Evolutionary conservation across 2,113 vertebrate species (phyloP).

Genomic region (Apteryx mantelli): DNA sequence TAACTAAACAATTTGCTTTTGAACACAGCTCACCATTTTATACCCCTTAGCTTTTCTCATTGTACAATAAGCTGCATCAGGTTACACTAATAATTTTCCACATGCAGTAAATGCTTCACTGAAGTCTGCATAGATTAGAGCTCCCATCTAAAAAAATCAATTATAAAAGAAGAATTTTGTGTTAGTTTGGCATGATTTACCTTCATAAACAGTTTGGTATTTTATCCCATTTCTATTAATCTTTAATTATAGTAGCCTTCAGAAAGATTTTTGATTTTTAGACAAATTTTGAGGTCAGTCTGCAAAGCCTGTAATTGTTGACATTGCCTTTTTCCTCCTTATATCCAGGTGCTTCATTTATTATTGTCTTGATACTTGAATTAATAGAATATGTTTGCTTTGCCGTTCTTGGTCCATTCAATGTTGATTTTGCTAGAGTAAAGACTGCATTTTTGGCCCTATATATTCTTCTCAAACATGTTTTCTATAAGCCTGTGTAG

Average conservation of each 20-base stretch:
- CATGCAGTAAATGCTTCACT: neutral
- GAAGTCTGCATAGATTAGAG: neutral
- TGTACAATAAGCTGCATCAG: neutral
- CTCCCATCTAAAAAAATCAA: neutral
- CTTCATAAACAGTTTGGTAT: neutral
- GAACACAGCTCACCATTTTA: neutral
- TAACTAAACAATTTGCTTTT: neutral
- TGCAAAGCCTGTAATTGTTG: neutral
- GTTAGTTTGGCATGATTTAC: neutral
- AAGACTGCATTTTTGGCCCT: neutral
- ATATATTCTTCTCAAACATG: neutral
- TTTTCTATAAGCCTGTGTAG: neutral
- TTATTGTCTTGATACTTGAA: neutral
- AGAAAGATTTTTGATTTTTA: neutral
- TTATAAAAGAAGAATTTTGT: neutral
- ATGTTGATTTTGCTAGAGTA: neutral
- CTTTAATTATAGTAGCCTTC: neutral
- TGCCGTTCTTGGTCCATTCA: neutral
- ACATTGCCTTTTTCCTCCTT: neutral
- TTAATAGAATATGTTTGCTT: slow-evolving; percentile 23
- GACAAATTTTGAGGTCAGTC: neutral
- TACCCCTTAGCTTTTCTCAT: neutral
- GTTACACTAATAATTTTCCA: neutral
- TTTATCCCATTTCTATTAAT: neutral
- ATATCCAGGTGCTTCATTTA: neutral